Evolutionary conservation across 2,888 invertebrate species (phyloP), one percentile per base, ranked within the genome.

Genomic region (Laothoe populi): DNA sequence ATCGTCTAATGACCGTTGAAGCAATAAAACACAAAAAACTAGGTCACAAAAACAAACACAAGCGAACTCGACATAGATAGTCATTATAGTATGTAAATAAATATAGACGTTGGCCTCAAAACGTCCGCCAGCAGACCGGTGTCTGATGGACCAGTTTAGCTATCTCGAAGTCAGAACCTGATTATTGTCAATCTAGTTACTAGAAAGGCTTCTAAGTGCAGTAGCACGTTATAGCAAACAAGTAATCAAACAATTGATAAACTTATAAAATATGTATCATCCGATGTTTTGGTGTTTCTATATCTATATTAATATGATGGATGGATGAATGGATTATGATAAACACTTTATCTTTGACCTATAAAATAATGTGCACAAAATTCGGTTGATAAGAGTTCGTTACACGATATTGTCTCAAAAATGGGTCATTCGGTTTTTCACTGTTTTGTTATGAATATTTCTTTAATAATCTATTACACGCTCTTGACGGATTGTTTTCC

Each of bases 361-460:
- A 66, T 49, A 66, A 63, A 69, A 59, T 62, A 58, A 57, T 40
- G 26, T 44, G 40, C 16, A 31, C 35, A 19, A 53, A 53, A 53
- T 35, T 19, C 31, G 4, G 11, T 8, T 35, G 53, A 53, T 53
- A 53, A 35, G 38, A 68, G 78, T 76, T 78, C 74, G 70, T 68
- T 70, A 76, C 53, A 72, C 74, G 80, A 80, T 79, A 79, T 71
- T 63, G 68, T 64, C 53, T 35, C 31, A 19, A 35, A 53, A 53
- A 53, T 35, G 19, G 35, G 53, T 35, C 53, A 53, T 3, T 53
- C 26, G 53, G 8, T 4, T 31, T 19, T 31, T n/a, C n/a, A 16
- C 4, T 35, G 10, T 53, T 53, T 53, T 53, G 53, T 35, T 19
- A 21, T 0, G 19, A 53, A 53, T 53, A 35, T 19, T 35, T 19